These are phyloP conservation scores for Nanorana parkeri DNA, from an alignment of 2,113 vertebrate species.

Conservation along the genomic window DNA sequence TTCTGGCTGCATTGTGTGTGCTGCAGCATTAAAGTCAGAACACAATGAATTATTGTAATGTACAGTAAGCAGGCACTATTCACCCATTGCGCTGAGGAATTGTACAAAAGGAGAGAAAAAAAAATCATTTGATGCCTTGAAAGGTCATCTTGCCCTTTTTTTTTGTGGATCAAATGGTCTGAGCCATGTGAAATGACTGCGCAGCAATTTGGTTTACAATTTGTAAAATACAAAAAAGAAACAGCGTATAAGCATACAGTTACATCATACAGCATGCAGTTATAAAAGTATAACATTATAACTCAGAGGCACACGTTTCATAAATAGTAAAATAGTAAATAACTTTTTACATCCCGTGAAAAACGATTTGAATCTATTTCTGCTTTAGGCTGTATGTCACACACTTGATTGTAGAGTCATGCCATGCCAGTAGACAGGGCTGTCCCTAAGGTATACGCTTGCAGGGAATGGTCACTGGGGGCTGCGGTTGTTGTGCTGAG, in stretches of 20 bases:
- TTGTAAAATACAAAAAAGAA: not conserved
- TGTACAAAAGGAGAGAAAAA: conserved; percentile 4
- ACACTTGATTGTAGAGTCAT: no score
- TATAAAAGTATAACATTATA: no score
- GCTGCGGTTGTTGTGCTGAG: no score
- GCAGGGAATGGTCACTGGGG: no score
- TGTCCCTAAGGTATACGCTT: no score
- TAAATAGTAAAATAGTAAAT: no score
- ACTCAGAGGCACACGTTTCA: no score
- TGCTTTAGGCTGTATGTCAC: no score
- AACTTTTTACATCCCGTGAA: no score
- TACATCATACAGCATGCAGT: not conserved
- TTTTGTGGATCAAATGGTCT: conserved; percentile 21
- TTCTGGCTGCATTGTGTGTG: conserved; percentile 17
- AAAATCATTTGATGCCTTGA: conserved; percentile 16
- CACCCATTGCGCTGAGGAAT: conserved; percentile 1
- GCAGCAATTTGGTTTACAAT: not conserved
- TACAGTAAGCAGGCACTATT: conserved; percentile 2
- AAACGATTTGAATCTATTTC: no score
- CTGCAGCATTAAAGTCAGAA: conserved; percentile 21
- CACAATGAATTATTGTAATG: conserved; percentile 50
- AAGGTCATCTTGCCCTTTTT: conserved; percentile 42
- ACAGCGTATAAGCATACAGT: not conserved
- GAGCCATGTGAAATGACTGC: not conserved
- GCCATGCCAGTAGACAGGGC: no score